Evolutionary conservation across 2,113 vertebrate species (phyloP).

Genomic region (Cepphus grylle): DNA sequence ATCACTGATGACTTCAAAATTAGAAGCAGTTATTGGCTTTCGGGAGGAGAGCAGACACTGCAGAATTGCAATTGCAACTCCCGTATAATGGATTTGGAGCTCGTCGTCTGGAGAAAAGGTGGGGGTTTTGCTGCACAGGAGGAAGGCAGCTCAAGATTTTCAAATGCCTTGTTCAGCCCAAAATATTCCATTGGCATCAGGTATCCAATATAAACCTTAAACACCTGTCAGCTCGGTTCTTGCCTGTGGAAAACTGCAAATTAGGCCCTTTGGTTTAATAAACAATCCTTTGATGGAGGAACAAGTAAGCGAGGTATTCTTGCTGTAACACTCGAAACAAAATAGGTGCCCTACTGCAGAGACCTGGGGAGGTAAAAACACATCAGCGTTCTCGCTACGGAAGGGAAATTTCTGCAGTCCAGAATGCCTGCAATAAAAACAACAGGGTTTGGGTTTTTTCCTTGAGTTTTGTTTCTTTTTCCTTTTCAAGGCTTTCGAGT

Average conservation of each 20-base stretch:
- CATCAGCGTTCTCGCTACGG: background rate
- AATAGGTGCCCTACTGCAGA: background rate
- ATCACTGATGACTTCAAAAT: background rate
- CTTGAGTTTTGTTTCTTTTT: background rate
- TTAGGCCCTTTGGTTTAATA: background rate
- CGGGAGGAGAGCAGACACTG: background rate
- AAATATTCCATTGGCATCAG: background rate
- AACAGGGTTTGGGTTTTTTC: background rate
- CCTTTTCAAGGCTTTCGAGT: background rate
- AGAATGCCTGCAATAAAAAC: background rate
- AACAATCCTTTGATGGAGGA: background rate
- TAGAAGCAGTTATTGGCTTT: background rate
- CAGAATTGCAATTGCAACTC: background rate
- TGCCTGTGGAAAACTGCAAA: background rate
- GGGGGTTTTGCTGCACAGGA: background rate
- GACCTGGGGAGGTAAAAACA: background rate
- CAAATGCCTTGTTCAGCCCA: background rate
- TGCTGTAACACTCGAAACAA: background rate
- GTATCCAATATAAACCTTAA: background rate
- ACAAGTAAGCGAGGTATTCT: background rate
- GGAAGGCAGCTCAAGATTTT: background rate
- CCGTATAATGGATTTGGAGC: background rate
- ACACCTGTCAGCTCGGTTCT: background rate
- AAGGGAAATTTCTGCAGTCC: background rate
- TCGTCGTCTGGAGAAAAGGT: rapidly evolving